These are phyloP conservation scores for Platichthys flesus DNA, from an alignment of 2,113 vertebrate species.

Conservation along the genomic window DNA sequence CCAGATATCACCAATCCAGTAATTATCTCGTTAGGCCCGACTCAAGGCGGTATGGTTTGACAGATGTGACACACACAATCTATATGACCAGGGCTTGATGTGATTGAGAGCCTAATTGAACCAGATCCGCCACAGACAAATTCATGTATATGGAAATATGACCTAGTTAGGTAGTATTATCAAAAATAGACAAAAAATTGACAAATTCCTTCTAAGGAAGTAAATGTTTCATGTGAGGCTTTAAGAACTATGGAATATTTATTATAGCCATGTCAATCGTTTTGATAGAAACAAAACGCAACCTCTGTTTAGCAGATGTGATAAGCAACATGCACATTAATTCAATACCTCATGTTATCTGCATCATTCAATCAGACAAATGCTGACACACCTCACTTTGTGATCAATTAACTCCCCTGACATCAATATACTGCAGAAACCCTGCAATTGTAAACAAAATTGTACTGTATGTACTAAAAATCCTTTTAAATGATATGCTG, in stretches of 20 bases:
- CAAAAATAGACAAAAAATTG: neutral
- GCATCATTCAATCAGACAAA: no score
- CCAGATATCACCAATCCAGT: neutral
- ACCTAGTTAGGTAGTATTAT: neutral
- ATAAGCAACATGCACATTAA: neutral
- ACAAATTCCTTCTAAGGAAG: no score
- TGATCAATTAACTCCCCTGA: no score
- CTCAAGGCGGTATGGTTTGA: neutral
- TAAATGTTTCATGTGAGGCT: neutral
- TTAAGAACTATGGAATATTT: neutral
- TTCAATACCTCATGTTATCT: no score
- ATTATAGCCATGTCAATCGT: neutral
- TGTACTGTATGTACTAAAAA: no score
- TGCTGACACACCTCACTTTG: no score
- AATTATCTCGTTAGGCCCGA: slow-evolving; percentile 8
- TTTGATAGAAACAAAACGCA: neutral
- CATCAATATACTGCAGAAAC: no score
- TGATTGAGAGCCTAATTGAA: slow-evolving; percentile 1
- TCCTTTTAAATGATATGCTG: no score
- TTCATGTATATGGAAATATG: neutral
- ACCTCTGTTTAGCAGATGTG: neutral
- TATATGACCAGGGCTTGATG: neutral
- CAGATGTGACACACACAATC: slow-evolving; percentile 11
- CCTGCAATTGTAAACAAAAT: no score
- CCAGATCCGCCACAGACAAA: neutral